Evolutionary conservation across 2,888 invertebrate species (phyloP), one percentile per base, ranked within the genome.

Genomic region (Magallana nippona): DNA sequence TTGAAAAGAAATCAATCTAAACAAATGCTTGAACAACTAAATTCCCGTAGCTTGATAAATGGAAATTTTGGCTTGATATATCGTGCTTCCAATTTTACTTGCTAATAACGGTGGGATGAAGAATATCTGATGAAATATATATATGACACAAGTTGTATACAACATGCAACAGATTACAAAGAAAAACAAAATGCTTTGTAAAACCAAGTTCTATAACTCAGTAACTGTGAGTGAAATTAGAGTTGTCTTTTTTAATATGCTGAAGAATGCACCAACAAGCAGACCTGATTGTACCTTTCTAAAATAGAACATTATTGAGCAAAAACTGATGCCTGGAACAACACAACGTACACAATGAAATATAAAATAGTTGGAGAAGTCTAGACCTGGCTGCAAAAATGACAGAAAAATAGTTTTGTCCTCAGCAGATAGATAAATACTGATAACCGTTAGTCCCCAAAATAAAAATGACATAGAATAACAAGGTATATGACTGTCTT

Each of bases 281-380:
- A 15, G 19, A 22, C 13, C 71, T 71, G 71, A 71, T 71, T 71
- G 71, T 71, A 71, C 71, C 22, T 22, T 71, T 32, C 22, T 71
- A 17, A 71, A 71, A 71, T 71, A 71, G 71, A 71, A 71, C 22
- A 71, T 71, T 22, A 71, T 32, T 71, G 71, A 71, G 71, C 71
- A 71, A 71, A 27, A 22, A 27, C 2, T 44, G 11, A 32, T 22
- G 32, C 32, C 71, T 15, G 32, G 71, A 71, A 27, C 32, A 15
- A 32, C 71, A 22, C 22, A 71, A 15, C 32, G 15, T 71, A 71
- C 71, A 22, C 71, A 1, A 27, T 71, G 71, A 27, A 71, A 13
- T 27, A 15, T 27, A 71, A 32, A 27, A 71, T 22, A 60, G 60
- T n/a, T n/a, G n/a, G n/a, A 71, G 32, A 15, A 71, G 32, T 27